Percentiles rank a stretch among this genome's conserved stretches.
Conservation (phyloP, 2,888 invertebrate species). For the Anodontia alba region DNA sequence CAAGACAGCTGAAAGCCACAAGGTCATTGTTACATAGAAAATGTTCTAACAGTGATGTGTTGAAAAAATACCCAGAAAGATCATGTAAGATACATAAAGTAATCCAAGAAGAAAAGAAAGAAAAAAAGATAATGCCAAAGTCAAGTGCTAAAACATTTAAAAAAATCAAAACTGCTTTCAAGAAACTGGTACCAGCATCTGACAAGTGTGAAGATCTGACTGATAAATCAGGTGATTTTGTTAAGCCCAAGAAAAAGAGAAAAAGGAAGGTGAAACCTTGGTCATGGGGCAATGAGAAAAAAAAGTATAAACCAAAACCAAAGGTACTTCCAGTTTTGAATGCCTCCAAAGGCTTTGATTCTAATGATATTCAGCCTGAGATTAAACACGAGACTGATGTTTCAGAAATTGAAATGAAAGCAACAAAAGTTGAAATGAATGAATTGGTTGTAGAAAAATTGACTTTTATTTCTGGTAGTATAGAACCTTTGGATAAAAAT, state of each 20-base stretch:
- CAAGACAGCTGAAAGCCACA: background rate
- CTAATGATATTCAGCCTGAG: background rate
- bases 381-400: background rate
- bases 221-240: background rate
- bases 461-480: background rate
- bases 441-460: background rate
- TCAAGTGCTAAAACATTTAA: background rate
- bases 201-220: background rate
- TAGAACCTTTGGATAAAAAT: background rate
- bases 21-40: background rate
- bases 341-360: background rate
- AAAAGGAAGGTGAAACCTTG: slow-evolving; percentile 60
- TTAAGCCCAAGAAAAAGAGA: slow-evolving; percentile 55
- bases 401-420: background rate
- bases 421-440: background rate
- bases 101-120: background rate
- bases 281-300: slow-evolving; percentile 65
- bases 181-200: background rate
- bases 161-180: background rate
- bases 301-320: slow-evolving; percentile 58
- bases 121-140: background rate
- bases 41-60: background rate
- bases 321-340: slow-evolving; percentile 8
- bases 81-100: slow-evolving; percentile 46
- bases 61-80: slow-evolving; percentile 60